Evolutionary conservation across 2,888 invertebrate genomes (phyloP).

Genomic region (Sceliomorpha sp.): DNA sequence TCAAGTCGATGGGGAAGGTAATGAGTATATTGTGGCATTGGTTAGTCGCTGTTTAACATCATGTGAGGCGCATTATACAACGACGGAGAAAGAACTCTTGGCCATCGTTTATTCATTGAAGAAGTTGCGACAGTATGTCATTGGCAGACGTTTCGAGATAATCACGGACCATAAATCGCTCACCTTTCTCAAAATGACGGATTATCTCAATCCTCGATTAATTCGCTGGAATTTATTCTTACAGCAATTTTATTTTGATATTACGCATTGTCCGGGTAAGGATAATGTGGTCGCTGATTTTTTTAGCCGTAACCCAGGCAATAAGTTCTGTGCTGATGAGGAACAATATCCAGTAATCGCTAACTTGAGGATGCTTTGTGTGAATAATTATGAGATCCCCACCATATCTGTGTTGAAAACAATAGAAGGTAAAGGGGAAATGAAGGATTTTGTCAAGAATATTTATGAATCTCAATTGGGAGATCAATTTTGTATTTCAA

Average conservation of each 20-base stretch:
- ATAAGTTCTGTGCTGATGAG: too few relatives aligned
- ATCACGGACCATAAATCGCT: slow-evolving; percentile 20
- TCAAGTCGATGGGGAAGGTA: slow-evolving; percentile 11
- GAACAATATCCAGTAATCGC: too few relatives aligned
- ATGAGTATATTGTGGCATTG: slow-evolving; percentile 21
- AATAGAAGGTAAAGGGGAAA: too few relatives aligned
- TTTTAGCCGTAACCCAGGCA: too few relatives aligned
- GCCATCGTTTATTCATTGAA: slow-evolving; percentile 27
- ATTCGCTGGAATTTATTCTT: background rate
- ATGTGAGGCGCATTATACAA: slow-evolving; percentile 19
- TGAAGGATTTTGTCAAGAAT: too few relatives aligned
- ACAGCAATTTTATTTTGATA: background rate
- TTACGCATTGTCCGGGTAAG: background rate
- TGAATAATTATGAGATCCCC: too few relatives aligned
- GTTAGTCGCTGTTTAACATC: slow-evolving; percentile 22
- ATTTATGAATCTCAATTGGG: too few relatives aligned
- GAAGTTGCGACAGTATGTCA: slow-evolving; percentile 23
- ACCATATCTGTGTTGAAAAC: too few relatives aligned
- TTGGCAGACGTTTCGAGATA: slow-evolving; percentile 11
- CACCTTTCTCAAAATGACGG: background rate
- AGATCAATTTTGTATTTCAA: too few relatives aligned
- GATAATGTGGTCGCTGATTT: background rate
- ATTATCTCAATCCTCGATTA: background rate
- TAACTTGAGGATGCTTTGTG: too few relatives aligned
- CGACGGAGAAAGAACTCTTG: slow-evolving; percentile 29